These are phyloP conservation scores for Atta colombica DNA, from an alignment of 1,140 invertebrate genomes.

Conservation along the genomic window DNA sequence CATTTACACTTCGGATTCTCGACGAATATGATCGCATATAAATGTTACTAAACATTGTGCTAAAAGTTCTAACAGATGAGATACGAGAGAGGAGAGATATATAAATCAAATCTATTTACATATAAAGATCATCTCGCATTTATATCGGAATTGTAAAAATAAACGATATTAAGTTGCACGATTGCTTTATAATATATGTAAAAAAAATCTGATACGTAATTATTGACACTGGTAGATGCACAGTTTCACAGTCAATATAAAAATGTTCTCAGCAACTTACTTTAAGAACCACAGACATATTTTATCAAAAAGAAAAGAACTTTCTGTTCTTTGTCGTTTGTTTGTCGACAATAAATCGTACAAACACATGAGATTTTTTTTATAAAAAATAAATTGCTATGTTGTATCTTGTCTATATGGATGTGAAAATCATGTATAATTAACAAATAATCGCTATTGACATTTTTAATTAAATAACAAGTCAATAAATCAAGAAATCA, in stretches of 20 bases:
- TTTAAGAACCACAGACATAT: not conserved
- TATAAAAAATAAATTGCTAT: constrained; percentile 25
- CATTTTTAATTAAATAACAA: constrained; percentile 20
- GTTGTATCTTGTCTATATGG: not conserved
- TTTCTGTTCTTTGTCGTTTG: constrained; percentile 5
- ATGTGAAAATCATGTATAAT: constrained; percentile 16
- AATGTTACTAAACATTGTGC: constrained; percentile 10
- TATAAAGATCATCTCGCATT: not conserved
- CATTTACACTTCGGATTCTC: constrained; percentile 19
- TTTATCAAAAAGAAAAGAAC: constrained; percentile 27
- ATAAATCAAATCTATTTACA: constrained; percentile 26
- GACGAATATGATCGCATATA: not conserved
- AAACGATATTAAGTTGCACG: constrained; percentile 27
- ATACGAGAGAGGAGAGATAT: not conserved
- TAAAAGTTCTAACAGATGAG: constrained; percentile 7
- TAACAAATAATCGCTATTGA: constrained; percentile 16
- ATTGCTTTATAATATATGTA: constrained; percentile 22
- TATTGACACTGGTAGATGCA: constrained; percentile 60
- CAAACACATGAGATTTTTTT: constrained; percentile 4
- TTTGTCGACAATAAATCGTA: not conserved
- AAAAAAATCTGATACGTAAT: constrained; percentile 52
- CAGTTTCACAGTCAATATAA: constrained; percentile 18
- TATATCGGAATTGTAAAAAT: constrained; percentile 24
- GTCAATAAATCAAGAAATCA: not conserved
- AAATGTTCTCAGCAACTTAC: not conserved